These are phyloP conservation scores for Indicator indicator DNA, from an alignment of 2,113 vertebrate species.

Conservation along the genomic window DNA sequence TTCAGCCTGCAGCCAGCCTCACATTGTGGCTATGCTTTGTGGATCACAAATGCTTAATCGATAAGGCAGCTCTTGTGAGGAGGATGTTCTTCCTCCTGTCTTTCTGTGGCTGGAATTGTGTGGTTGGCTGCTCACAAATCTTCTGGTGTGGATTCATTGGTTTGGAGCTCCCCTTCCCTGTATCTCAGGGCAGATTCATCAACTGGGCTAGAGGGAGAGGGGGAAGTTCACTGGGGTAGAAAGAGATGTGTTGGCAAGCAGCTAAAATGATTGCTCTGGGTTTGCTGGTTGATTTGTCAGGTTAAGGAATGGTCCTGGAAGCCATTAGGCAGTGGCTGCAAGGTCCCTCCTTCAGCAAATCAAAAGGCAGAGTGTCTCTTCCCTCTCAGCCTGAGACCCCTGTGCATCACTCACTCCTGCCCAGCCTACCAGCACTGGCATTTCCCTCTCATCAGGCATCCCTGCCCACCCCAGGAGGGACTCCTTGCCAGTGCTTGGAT, in stretches of 20 bases:
- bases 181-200: constrained; percentile 23
- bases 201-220: not conserved
- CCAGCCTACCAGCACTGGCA: accelerated
- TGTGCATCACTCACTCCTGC: not conserved
- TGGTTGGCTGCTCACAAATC: constrained; percentile 26
- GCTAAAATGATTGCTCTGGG: not conserved
- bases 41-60: constrained; percentile 52
- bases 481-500: not conserved
- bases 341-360: not conserved
- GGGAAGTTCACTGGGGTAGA: constrained; percentile 9
- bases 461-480: not conserved
- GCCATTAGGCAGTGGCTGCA: not conserved
- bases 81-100: not conserved
- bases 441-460: not conserved
- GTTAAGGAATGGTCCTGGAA: constrained; percentile 10
- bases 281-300: not conserved
- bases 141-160: not conserved
- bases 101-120: constrained; percentile 8
- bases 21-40: not conserved
- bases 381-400: not conserved
- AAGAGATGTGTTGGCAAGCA: not conserved
- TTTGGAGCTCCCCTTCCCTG: not conserved
- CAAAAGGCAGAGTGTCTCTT: not conserved
- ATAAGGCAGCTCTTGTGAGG: constrained; percentile 24
- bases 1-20: constrained; percentile 3